Evolutionary conservation across 2,797 vertebrate genomes (phyloP).

Genomic region (Typhlichthys subterraneus): DNA sequence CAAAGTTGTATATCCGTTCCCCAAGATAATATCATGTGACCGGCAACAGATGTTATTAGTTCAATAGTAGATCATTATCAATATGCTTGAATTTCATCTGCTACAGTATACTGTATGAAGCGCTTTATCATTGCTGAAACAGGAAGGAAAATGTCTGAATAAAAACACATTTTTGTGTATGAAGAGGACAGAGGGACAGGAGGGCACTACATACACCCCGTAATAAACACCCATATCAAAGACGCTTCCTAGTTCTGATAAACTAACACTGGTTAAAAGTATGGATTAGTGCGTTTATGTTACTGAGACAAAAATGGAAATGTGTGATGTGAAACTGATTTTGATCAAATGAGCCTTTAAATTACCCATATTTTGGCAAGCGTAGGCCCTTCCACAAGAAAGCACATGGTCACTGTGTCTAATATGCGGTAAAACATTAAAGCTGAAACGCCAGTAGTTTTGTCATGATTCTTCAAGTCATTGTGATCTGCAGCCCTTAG

Average conservation of each 20-base stretch:
- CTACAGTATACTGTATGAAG: neutral
- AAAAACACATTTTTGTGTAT: conserved; percentile 20
- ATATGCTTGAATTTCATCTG: neutral
- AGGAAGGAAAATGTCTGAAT: conserved; percentile 19
- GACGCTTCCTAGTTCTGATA: conserved; percentile 2
- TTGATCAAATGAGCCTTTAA: too few relatives aligned
- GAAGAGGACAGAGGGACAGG: conserved; percentile 20
- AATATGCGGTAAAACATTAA: too few relatives aligned
- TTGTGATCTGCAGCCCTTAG: too few relatives aligned
- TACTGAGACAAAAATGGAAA: too few relatives aligned
- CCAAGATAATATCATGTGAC: conserved; percentile 1
- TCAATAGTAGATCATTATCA: neutral
- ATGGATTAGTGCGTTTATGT: too few relatives aligned
- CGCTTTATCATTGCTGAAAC: neutral
- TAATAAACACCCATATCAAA: conserved; percentile 61
- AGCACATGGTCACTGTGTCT: too few relatives aligned
- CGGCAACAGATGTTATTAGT: neutral
- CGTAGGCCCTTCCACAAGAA: too few relatives aligned
- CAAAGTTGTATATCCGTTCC: neutral
- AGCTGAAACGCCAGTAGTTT: too few relatives aligned
- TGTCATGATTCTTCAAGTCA: too few relatives aligned
- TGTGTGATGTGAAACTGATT: too few relatives aligned
- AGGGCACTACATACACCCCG: conserved; percentile 33
- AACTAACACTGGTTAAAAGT: too few relatives aligned
- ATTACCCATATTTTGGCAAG: too few relatives aligned